phyloP scores from a whole-genome alignment of 2,797 vertebrate genomes.

The Danionella dracula region DNA sequence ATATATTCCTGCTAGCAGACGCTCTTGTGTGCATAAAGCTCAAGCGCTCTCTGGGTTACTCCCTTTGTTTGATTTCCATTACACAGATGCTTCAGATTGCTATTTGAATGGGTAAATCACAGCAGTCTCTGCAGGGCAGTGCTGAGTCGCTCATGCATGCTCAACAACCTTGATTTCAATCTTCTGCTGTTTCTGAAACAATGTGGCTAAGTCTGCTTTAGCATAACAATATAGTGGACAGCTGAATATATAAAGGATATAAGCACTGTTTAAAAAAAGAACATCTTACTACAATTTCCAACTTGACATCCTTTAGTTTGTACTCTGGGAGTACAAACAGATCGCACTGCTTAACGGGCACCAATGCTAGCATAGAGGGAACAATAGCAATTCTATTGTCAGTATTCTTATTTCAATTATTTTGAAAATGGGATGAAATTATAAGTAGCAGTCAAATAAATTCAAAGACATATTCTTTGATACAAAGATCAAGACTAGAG shows the following conservation, averaged over 20 bases:
- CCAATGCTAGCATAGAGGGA: too few relatives aligned
- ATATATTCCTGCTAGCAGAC: conserved; percentile 14
- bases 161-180: conserved; percentile 40
- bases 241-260: background rate
- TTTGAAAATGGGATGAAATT: too few relatives aligned
- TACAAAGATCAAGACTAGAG: too few relatives aligned
- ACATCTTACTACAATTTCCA: too few relatives aligned
- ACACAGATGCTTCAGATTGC: conserved; percentile 46
- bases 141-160: conserved; percentile 29
- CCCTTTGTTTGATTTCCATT: conserved; percentile 46
- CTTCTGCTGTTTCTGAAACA: conserved; percentile 23
- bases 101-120: conserved; percentile 51
- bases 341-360: too few relatives aligned
- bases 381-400: too few relatives aligned
- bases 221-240: conserved; percentile 29
- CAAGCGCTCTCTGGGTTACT: conserved; percentile 23
- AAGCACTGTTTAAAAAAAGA: background rate
- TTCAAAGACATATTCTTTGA: too few relatives aligned
- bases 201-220: conserved; percentile 42
- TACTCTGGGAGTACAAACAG: too few relatives aligned
- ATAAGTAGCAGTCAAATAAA: too few relatives aligned
- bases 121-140: conserved; percentile 45
- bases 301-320: too few relatives aligned
- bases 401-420: too few relatives aligned
- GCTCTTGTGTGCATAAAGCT: background rate